Conservation (phyloP, 1,140 invertebrate species). For the Pseudomyrmex dendroicus region DNA sequence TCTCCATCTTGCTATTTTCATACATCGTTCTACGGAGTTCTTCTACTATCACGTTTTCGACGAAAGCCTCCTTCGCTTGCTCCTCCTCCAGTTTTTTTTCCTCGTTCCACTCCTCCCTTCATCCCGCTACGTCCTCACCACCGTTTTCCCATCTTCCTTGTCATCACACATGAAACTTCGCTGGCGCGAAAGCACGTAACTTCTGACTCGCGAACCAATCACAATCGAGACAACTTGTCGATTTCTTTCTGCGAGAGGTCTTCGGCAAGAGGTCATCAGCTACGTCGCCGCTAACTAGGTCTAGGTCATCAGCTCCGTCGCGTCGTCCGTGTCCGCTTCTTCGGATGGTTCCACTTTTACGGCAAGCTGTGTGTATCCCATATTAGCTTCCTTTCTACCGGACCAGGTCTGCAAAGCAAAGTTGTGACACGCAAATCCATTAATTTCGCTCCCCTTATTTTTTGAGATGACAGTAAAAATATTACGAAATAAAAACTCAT, state of each 20-base stretch:
- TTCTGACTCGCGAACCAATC: conserved; percentile 47
- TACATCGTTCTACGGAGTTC: conserved; percentile 51
- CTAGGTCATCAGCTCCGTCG: conserved; percentile 83
- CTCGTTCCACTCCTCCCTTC: conserved; percentile 11
- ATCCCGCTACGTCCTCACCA: conserved; percentile 11
- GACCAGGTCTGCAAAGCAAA: conserved; percentile 75
- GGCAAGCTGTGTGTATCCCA: conserved; percentile 82
- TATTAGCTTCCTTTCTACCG: conserved; percentile 79
- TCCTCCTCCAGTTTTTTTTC: background rate
- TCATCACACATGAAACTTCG: conserved; percentile 33
- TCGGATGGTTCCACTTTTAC: conserved; percentile 81
- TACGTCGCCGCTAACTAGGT: conserved; percentile 48
- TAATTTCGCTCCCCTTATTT: background rate
- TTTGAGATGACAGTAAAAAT: no score
- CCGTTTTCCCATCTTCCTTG: conserved; percentile 47
- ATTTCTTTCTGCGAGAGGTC: conserved; percentile 57
- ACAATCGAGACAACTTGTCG: conserved; percentile 62
- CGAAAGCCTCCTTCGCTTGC: conserved; percentile 50
- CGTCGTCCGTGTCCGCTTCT: conserved; percentile 80
- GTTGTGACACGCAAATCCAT: background rate
- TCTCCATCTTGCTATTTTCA: conserved; percentile 18
- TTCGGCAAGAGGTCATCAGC: conserved; percentile 62
- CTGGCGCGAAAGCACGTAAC: conserved; percentile 35
- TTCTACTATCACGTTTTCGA: conserved; percentile 71
- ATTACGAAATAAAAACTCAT: background rate